These are phyloP conservation scores for Calephelis perditalis DNA, from an alignment of 2,888 invertebrate genomes.

Conservation along the genomic window DNA sequence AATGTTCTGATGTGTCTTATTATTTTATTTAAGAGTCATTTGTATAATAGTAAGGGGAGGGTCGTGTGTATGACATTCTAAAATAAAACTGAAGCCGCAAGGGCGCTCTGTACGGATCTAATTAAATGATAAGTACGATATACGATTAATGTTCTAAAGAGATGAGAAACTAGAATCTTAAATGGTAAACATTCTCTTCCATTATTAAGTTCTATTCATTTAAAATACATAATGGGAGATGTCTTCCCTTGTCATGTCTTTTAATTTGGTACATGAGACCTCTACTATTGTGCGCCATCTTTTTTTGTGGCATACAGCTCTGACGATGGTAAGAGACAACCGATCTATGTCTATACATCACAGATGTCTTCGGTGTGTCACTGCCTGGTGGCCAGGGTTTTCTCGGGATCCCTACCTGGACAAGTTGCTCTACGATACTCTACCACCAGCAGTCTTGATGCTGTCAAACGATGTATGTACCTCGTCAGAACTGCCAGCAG, in stretches of 20 bases:
- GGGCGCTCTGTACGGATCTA: constrained; percentile 68
- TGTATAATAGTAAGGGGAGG: constrained; percentile 55
- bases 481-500: too few species aligned
- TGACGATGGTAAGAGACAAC: too few species aligned
- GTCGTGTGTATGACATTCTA: constrained; percentile 77
- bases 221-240: constrained; percentile 10
- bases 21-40: constrained; percentile 24
- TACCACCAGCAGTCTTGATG: too few species aligned
- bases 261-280: too few species aligned
- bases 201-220: constrained; percentile 19
- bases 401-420: too few species aligned
- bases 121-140: constrained; percentile 75
- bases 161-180: constrained; percentile 51
- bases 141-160: constrained; percentile 69
- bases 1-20: constrained; percentile 27
- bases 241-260: not conserved
- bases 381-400: too few species aligned
- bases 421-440: too few species aligned
- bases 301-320: too few species aligned
- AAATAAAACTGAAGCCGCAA: constrained; percentile 75
- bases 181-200: constrained; percentile 37
- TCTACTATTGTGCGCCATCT: too few species aligned
- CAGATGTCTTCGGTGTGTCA: too few species aligned
- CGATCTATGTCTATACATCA: too few species aligned
- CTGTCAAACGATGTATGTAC: too few species aligned